Conservation (phyloP, 2,888 invertebrate genomes). For the Cacoxenus indagator region DNA sequence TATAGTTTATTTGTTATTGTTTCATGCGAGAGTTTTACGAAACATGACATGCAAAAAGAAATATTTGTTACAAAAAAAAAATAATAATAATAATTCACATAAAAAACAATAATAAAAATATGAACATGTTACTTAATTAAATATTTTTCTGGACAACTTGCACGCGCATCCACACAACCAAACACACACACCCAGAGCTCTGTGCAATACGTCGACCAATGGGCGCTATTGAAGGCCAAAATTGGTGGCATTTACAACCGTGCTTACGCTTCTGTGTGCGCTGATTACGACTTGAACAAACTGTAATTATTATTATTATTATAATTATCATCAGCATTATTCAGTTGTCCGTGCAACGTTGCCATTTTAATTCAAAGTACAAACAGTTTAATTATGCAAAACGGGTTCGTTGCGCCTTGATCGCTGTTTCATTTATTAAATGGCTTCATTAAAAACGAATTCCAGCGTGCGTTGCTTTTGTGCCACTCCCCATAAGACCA, state of each 20-base stretch:
- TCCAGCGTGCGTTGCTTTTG: too few species aligned
- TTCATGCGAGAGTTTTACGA: not conserved
- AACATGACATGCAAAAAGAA: not conserved
- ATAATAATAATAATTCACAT: not conserved
- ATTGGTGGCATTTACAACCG: not conserved
- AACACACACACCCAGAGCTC: not conserved
- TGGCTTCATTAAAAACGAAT: constrained; percentile 54
- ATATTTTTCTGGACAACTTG: constrained; percentile 21
- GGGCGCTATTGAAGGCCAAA: too few species aligned
- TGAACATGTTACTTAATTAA: constrained; percentile 61
- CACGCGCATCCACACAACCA: not conserved
- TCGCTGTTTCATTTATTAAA: constrained; percentile 30
- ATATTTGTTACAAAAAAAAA: not conserved
- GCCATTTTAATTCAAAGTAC: constrained; percentile 56
- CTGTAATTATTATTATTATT: constrained; percentile 47
- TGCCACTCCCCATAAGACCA: too few species aligned
- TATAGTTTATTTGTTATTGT: not conserved
- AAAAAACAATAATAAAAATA: constrained; percentile 55
- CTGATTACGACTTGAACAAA: not conserved
- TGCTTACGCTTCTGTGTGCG: not conserved
- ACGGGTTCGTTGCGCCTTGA: constrained; percentile 27
- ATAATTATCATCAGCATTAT: too few species aligned
- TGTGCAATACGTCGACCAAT: too few species aligned
- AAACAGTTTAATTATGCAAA: constrained; percentile 54
- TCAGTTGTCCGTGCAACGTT: constrained; percentile 46